Evolutionary conservation across 1,140 invertebrate species (phyloP), one percentile per base, ranked within the genome.

Genomic region (Drosophila cardini): DNA sequence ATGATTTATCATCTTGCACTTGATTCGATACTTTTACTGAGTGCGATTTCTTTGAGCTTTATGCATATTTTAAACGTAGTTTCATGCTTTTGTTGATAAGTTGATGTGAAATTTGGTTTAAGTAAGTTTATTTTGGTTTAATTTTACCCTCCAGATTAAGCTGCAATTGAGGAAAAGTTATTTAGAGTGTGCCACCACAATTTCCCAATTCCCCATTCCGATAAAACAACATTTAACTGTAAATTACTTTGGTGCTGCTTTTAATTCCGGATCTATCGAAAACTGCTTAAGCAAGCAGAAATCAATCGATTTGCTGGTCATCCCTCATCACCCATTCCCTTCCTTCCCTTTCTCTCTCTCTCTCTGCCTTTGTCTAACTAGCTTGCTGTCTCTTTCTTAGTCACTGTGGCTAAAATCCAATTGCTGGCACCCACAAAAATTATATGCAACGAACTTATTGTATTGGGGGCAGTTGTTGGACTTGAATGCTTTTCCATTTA

Each of bases 281-380:
- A 86, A 86, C 56, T 77, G 80, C 83, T 79, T 80, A 64, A 56
- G 69, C 67, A 76, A 87, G 82, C 90, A 91, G 77, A 91, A 91
- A 91, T 91, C 85, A 91, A 91, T 91, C 90, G 90, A 91, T 91
- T 90, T 71, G 52, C 11, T 26, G 11, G 34, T 57, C 36, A 3
- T 50, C 18, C 43, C 11, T 36, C 36, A 38, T 16, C 21, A 8
- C 8, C n/a, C 8, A 26, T 38, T 13, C 1, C 4, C 53, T 2
- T 8, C 11, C 26, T 10, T 2, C 21, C 0, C 32, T 45, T 53
- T 18, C 34, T 56, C 50, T 57, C 32, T 26, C 56, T 53, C 16
- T 63, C 55, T 32, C 18, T 32, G 6, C 45, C 57, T 32, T 10
- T 43, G 18, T 16, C 16, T n/a, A 6, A 18, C 3, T 43, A 8